These are phyloP conservation scores for Hippasteria phrygiana DNA, from an alignment of 53 echinoderm and acorn worm species.

Conservation along the genomic window DNA sequence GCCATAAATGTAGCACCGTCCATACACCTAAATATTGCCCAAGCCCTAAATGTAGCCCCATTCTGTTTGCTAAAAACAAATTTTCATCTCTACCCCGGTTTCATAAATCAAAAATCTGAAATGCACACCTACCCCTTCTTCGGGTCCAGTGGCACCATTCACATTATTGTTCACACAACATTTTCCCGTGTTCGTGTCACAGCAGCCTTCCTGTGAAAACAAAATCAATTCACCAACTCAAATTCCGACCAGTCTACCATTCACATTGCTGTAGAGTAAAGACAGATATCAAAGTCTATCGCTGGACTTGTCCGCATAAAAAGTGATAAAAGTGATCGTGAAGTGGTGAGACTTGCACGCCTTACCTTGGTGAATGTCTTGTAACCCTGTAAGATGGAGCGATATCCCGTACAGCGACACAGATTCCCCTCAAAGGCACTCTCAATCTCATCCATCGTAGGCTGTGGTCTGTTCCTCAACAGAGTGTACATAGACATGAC, in stretches of 20 bases:
- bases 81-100: no score
- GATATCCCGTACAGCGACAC: constrained; percentile 92
- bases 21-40: no score
- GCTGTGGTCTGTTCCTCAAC: constrained; percentile 85
- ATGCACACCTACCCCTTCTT: constrained; percentile 20
- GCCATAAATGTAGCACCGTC: no score
- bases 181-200: background rate
- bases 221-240: no score
- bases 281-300: no score
- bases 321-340: no score
- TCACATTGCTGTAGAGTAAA: no score
- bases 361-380: constrained; percentile 78
- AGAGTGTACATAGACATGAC: constrained; percentile 94
- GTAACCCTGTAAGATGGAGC: constrained; percentile 89
- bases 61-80: no score
- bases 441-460: constrained; percentile 77
- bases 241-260: no score
- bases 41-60: no score
- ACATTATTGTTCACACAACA: background rate
- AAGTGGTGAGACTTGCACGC: background rate
- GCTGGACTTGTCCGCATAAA: no score
- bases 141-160: background rate
- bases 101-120: no score
- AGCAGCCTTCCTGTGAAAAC: constrained; percentile 22
- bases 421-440: constrained; percentile 83